phyloP scores from a whole-genome alignment of 2,888 invertebrate species.

The Lithophane semibrunnea region DNA sequence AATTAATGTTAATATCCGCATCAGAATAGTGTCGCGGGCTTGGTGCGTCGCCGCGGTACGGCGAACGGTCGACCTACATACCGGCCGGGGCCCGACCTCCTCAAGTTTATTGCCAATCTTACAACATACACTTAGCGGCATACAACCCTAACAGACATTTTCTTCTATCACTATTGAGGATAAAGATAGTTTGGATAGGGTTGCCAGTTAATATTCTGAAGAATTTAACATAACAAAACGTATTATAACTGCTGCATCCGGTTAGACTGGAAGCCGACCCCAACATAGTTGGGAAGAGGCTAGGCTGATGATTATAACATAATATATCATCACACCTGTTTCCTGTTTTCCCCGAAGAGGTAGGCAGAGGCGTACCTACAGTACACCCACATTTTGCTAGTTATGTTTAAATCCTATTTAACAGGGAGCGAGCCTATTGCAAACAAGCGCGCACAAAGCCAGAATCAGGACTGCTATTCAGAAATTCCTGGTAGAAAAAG shows the following conservation, averaged over 20 bases:
- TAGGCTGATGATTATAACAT: not conserved
- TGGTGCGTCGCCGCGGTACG: conserved; percentile 64
- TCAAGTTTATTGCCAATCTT: conserved; percentile 84
- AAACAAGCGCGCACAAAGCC: no score
- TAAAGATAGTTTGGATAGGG: conserved; percentile 23
- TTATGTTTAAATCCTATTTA: not conserved
- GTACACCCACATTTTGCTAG: not conserved
- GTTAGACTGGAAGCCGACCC: not conserved
- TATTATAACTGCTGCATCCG: not conserved
- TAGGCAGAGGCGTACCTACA: not conserved
- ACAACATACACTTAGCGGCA: conserved; percentile 56
- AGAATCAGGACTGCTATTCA: not conserved
- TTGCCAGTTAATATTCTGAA: not conserved
- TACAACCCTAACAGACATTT: conserved; percentile 40
- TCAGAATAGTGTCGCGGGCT: conserved; percentile 71
- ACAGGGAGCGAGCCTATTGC: no score
- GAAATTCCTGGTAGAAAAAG: no score
- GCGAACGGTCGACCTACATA: conserved; percentile 85
- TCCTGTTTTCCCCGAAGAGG: no score
- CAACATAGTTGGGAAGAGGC: not conserved
- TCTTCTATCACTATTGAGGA: conserved; percentile 29
- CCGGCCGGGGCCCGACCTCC: conserved; percentile 82
- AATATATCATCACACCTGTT: not conserved
- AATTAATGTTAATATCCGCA: conserved; percentile 49
- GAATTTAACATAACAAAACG: not conserved